Evolutionary conservation across 2,888 invertebrate species (phyloP).

Genomic region (Heliconius aoede): DNA sequence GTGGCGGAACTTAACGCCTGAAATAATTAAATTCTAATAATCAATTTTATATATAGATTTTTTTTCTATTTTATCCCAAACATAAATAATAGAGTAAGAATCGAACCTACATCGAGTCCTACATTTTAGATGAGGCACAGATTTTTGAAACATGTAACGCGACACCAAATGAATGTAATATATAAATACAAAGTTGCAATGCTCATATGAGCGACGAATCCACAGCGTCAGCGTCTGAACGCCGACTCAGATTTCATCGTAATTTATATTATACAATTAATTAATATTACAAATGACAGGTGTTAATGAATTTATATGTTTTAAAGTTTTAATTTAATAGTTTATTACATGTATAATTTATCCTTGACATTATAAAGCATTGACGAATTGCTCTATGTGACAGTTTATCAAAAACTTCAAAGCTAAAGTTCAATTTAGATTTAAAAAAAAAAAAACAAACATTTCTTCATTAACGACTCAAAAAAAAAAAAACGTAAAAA

Average conservation of each 20-base stretch:
- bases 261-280: slow-evolving; percentile 28
- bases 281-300: slow-evolving; percentile 33
- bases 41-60: neutral
- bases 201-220: slow-evolving; percentile 47
- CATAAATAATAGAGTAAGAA: neutral
- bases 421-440: neutral
- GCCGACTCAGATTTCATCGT: slow-evolving; percentile 37
- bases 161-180: slow-evolving; percentile 34
- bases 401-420: neutral
- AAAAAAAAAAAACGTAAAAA: slow-evolving; percentile 7
- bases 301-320: slow-evolving; percentile 39
- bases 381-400: neutral
- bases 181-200: slow-evolving; percentile 54
- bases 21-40: too few species aligned
- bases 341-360: too few species aligned
- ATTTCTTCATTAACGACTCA: neutral
- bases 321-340: too few species aligned
- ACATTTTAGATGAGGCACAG: neutral
- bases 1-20: too few species aligned
- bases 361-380: neutral
- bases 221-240: slow-evolving; percentile 42
- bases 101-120: neutral
- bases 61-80: neutral
- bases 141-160: neutral
- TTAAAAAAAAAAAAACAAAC: neutral